Percentiles rank a stretch among this genome's conserved stretches.
phyloP scores from a whole-genome alignment of 2,113 vertebrate genomes.

The Tautogolabrus adspersus region DNA sequence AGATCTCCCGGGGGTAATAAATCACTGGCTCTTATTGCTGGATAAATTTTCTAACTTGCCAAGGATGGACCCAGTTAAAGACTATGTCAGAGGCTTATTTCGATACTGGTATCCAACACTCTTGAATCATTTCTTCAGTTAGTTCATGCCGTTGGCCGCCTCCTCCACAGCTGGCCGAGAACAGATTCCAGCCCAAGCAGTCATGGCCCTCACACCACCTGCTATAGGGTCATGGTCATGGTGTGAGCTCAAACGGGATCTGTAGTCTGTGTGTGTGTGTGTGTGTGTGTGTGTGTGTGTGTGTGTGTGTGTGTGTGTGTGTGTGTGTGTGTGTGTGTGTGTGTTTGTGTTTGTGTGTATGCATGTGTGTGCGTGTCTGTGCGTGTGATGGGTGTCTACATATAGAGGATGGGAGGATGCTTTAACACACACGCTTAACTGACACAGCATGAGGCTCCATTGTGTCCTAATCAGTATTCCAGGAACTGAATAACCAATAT shows the following conservation, averaged over 20 bases:
- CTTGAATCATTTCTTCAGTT: background rate
- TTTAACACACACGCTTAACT: conserved; percentile 62
- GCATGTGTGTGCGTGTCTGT: conserved; percentile 6
- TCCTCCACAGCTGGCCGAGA: conserved; percentile 65
- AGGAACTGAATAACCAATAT: conserved; percentile 59
- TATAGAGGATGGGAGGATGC: conserved; percentile 48
- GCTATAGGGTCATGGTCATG: conserved; percentile 50
- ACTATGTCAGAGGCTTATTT: background rate
- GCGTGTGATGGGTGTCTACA: conserved; percentile 23
- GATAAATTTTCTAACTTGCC: background rate
- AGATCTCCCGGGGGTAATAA: background rate
- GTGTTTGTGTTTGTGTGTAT: too few species aligned
- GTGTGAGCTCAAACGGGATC: conserved; percentile 17
- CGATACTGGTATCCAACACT: background rate
- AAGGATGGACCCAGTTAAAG: too few species aligned
- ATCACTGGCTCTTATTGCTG: background rate
- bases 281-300: conserved; percentile 26
- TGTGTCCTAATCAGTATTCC: conserved; percentile 66
- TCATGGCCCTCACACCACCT: conserved; percentile 67
- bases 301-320: conserved; percentile 21
- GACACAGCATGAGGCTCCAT: conserved; percentile 67
- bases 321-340: background rate
- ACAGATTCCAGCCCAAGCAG: conserved; percentile 47
- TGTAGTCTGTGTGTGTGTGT: conserved; percentile 10
- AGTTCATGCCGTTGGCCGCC: conserved; percentile 47